A percentile compares a stretch with the other conserved stretches of the same genome.
Conservation (phyloP, 2,797 vertebrate genomes). For the Glossophaga mutica region DNA sequence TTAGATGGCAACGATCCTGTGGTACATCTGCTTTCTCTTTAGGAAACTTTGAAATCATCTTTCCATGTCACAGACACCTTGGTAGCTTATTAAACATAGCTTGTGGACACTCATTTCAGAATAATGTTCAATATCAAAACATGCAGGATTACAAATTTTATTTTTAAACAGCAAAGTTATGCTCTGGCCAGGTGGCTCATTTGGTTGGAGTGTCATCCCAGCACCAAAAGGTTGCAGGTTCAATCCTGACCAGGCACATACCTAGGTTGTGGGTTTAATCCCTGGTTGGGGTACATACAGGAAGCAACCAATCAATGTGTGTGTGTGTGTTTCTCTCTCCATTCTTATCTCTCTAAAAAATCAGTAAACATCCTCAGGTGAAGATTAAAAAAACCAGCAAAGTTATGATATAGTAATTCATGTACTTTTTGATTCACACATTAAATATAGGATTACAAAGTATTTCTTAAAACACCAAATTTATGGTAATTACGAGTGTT, state of each 20-base stretch:
- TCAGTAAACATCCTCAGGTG: background rate
- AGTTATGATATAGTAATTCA: background rate
- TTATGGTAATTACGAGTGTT: background rate
- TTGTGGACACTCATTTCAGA: background rate
- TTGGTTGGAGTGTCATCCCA: background rate
- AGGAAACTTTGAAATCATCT: background rate
- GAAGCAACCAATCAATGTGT: background rate
- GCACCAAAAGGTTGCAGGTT: background rate
- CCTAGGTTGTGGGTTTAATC: background rate
- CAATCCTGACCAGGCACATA: background rate
- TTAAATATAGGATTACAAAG: background rate
- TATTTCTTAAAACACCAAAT: background rate
- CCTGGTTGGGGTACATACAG: background rate
- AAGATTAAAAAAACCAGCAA: background rate
- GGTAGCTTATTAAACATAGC: background rate
- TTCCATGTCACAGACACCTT: background rate
- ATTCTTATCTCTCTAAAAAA: background rate
- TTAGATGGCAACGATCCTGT: accelerated
- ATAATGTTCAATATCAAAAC: background rate
- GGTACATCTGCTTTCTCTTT: background rate
- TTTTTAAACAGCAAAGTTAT: background rate
- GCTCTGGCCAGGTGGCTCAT: background rate
- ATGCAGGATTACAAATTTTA: background rate
- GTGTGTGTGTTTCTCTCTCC: no score
- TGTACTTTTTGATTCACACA: background rate